These are phyloP conservation scores for Calcarius lapponicus DNA, from an alignment of 2,797 vertebrate genomes.

Conservation along the genomic window DNA sequence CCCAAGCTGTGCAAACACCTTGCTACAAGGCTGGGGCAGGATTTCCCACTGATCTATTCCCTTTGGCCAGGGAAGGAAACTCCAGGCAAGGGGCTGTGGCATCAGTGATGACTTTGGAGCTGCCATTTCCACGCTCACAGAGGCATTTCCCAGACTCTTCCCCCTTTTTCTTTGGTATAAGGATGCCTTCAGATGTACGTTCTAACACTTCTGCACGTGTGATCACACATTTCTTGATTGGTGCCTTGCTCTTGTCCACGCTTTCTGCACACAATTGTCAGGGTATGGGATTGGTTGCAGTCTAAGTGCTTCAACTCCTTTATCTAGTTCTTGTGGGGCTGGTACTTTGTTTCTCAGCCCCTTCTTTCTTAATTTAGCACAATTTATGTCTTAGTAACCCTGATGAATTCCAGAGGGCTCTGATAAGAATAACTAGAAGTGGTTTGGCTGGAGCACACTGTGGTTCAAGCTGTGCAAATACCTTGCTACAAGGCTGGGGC, in stretches of 20 bases:
- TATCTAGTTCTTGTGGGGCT: neutral
- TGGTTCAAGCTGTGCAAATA: neutral
- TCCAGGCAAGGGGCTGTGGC: neutral
- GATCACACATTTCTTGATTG: neutral
- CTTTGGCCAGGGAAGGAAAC: neutral
- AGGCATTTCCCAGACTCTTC: neutral
- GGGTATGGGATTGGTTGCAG: neutral
- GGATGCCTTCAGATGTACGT: neutral
- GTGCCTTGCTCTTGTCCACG: neutral
- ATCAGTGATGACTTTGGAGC: neutral
- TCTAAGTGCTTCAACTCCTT: neutral
- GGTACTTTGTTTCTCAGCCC: neutral
- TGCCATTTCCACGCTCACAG: fast-evolving
- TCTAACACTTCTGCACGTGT: too few species aligned
- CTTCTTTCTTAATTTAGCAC: neutral
- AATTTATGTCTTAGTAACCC: neutral
- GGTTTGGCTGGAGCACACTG: neutral
- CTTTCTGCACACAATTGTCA: too few species aligned
- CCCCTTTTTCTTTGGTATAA: neutral
- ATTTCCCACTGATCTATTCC: neutral
- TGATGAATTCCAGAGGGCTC: neutral
- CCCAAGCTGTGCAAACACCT: neutral
- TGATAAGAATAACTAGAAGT: neutral
- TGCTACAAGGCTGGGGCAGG: neutral
- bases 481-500: too few species aligned